These are phyloP conservation scores for Tragelaphus scriptus DNA, from an alignment of 2,113 vertebrate genomes.

Conservation along the genomic window DNA sequence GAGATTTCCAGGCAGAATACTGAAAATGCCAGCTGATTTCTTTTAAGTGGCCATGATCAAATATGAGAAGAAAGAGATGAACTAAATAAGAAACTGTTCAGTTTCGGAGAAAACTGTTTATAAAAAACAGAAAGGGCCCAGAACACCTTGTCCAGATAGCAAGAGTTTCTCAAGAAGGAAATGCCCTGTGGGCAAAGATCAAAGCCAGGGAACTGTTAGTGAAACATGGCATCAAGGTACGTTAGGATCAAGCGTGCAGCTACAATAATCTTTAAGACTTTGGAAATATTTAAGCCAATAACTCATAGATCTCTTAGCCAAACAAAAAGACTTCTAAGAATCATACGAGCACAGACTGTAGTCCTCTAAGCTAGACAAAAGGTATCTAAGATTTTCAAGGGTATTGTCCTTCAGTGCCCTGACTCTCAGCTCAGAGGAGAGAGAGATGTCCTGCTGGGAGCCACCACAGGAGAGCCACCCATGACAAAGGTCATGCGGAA, in stretches of 20 bases:
- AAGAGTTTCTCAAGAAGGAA: neutral
- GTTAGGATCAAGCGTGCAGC: neutral
- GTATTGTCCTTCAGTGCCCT: neutral
- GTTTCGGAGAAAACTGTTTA: neutral
- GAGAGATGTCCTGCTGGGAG: neutral
- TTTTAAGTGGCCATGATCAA: neutral
- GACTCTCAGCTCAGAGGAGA: neutral
- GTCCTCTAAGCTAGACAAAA: neutral
- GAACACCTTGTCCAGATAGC: neutral
- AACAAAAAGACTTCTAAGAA: neutral
- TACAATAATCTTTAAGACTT: neutral
- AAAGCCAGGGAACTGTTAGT: neutral
- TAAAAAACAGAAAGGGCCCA: neutral
- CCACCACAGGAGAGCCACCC: too few species aligned
- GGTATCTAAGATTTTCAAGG: neutral
- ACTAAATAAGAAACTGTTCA: neutral
- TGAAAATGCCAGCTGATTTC: neutral
- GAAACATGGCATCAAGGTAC: neutral
- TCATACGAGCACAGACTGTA: neutral
- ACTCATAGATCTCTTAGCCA: neutral
- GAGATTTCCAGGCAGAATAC: neutral
- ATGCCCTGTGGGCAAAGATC: neutral
- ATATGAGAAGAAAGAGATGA: neutral
- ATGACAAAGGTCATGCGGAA: too few species aligned
- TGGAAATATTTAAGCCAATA: neutral